Percentiles rank a stretch among this genome's conserved stretches.
Conservation (phyloP, 2,113 vertebrate genomes). For the Progne subis region DNA sequence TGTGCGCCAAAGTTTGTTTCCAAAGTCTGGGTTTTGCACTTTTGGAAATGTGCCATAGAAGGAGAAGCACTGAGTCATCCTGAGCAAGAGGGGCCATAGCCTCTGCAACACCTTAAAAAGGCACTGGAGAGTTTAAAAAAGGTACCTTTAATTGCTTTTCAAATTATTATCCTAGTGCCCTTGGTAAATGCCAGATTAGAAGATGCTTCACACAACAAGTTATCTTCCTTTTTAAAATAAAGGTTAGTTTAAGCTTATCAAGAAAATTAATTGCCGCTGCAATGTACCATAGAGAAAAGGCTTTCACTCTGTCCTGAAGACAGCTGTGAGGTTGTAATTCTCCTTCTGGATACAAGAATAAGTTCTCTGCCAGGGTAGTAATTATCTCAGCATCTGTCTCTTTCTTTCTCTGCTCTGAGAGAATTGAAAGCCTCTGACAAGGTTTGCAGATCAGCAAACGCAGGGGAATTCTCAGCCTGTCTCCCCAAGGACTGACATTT, state of each 20-base stretch:
- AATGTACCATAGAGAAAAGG: conserved; percentile 54
- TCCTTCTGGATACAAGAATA: conserved; percentile 58
- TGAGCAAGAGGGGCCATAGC: not conserved
- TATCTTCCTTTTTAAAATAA: conserved; percentile 53
- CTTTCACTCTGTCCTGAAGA: conserved; percentile 36
- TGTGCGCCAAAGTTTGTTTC: not conserved
- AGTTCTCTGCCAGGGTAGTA: conserved; percentile 52
- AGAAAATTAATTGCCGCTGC: conserved; percentile 69
- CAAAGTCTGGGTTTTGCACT: not conserved
- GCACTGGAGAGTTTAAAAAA: not conserved
- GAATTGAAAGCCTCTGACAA: conserved; percentile 14
- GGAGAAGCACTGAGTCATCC: not conserved
- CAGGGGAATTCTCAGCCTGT: not conserved
- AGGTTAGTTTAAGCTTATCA: conserved; percentile 69
- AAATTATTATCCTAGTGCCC: not conserved
- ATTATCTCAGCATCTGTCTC: conserved; percentile 62
- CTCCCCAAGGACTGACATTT: not conserved
- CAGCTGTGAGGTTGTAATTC: conserved; percentile 54
- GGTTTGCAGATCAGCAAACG: conserved; percentile 39
- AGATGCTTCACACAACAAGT: conserved; percentile 9
- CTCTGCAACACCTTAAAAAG: not conserved
- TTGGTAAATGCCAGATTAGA: conserved; percentile 49
- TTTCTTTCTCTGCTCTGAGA: not conserved
- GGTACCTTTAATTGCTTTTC: conserved; percentile 24
- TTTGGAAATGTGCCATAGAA: not conserved